These are phyloP conservation scores for Chaetodon trifasciatus DNA, from an alignment of 2,797 vertebrate genomes.

Conservation along the genomic window DNA sequence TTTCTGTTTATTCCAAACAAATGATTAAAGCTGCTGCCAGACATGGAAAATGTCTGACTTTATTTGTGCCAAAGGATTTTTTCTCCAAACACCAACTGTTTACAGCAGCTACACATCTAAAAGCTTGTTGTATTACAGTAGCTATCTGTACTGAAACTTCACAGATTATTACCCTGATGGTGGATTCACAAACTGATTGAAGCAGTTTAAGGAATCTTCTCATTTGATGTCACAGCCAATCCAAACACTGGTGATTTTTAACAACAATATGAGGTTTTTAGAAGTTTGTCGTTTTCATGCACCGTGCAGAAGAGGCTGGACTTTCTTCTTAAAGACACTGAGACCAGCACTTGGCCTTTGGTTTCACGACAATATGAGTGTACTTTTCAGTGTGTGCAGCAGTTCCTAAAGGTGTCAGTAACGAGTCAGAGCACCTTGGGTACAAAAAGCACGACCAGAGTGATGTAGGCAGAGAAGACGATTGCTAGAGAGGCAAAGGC, in stretches of 20 bases:
- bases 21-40: constrained; percentile 13
- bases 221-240: constrained; percentile 11
- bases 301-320: neutral
- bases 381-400: neutral
- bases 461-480: constrained; percentile 97
- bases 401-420: constrained; percentile 28
- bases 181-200: neutral
- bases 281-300: constrained; percentile 5
- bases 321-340: neutral
- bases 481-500: constrained; percentile 94
- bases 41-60: constrained; percentile 41
- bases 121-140: constrained; percentile 2
- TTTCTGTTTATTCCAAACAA: constrained; percentile 31
- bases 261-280: neutral
- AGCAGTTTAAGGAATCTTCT: neutral
- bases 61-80: constrained; percentile 8
- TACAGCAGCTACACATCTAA: constrained; percentile 14
- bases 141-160: neutral
- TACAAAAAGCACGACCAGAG: constrained; percentile 95
- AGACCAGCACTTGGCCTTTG: constrained; percentile 38
- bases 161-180: neutral
- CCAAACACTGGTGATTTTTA: neutral
- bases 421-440: constrained; percentile 88
- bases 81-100: constrained; percentile 4
- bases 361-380: constrained; percentile 6